Evolutionary conservation across 2,888 invertebrate species (phyloP).

Genomic region (Melipona beecheii): DNA sequence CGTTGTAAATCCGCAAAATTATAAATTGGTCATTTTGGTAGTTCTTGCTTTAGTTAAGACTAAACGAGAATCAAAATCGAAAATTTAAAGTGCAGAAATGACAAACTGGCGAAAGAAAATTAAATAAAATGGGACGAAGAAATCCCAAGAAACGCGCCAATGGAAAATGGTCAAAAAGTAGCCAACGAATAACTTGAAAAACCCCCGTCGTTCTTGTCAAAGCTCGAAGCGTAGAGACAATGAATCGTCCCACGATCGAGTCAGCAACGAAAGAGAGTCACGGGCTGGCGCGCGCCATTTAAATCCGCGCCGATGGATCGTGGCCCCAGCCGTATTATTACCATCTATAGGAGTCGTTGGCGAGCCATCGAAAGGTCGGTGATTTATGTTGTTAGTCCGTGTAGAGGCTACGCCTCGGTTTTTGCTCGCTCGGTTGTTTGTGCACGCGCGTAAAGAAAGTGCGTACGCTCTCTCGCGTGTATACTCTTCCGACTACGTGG

Average conservation of each 20-base stretch:
- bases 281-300: slow-evolving; percentile 48
- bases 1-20: too few relatives aligned
- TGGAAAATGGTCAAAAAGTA: too few relatives aligned
- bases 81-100: too few relatives aligned
- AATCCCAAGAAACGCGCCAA: too few relatives aligned
- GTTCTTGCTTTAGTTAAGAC: too few relatives aligned
- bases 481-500: slow-evolving; percentile 6
- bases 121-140: too few relatives aligned
- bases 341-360: slow-evolving; percentile 63
- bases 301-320: slow-evolving; percentile 47
- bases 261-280: background rate
- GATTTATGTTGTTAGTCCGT: slow-evolving; percentile 61
- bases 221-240: background rate
- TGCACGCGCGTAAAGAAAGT: slow-evolving; percentile 41
- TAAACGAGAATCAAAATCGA: too few relatives aligned
- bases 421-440: slow-evolving; percentile 19
- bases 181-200: too few relatives aligned
- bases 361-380: slow-evolving; percentile 61
- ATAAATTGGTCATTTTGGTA: too few relatives aligned
- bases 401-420: slow-evolving; percentile 47
- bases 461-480: background rate
- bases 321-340: slow-evolving; percentile 57
- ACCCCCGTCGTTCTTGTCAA: background rate
- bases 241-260: slow-evolving; percentile 1
- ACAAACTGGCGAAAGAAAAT: too few relatives aligned